Conservation (phyloP, 1,140 invertebrate genomes). For the Euglossa dilemma region DNA sequence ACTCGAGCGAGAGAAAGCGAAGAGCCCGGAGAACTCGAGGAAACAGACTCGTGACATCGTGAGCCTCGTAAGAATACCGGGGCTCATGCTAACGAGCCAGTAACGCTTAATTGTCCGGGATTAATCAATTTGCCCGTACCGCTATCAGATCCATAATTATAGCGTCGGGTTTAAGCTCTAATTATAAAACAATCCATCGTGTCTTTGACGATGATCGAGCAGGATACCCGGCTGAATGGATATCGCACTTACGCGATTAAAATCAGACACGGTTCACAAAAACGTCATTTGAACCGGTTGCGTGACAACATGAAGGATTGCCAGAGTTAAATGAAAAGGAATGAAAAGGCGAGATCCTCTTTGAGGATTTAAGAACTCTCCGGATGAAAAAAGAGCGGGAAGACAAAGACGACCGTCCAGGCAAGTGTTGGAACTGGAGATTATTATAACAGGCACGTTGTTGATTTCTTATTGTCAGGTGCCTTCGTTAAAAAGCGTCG, state of each 20-base stretch:
- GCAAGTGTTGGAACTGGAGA: background rate
- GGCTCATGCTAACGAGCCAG: constrained; percentile 37
- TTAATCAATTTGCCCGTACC: constrained; percentile 60
- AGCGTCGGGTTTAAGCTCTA: constrained; percentile 41
- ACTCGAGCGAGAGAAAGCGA: constrained; percentile 45
- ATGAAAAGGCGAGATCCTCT: background rate
- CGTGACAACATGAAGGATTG: background rate
- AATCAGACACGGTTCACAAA: constrained; percentile 9
- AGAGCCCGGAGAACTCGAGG: constrained; percentile 20
- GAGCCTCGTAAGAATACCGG: constrained; percentile 5
- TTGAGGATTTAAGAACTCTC: constrained; percentile 6
- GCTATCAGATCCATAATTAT: constrained; percentile 53
- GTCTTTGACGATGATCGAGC: constrained; percentile 23
- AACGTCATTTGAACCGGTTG: constrained; percentile 7
- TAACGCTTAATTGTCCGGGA: constrained; percentile 50
- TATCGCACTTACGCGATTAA: constrained; percentile 21
- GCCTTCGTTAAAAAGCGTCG: too few species aligned
- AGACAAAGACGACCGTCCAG: background rate
- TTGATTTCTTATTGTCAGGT: background rate
- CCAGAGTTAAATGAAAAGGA: background rate
- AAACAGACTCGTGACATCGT: constrained; percentile 45
- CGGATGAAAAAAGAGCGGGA: too few species aligned
- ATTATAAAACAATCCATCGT: constrained; percentile 61
- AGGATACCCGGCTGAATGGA: background rate
- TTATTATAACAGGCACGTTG: too few species aligned